Base-by-base conservation (phyloP, 2,797 vertebrate species). In the Malacoctenus gilli region DNA sequence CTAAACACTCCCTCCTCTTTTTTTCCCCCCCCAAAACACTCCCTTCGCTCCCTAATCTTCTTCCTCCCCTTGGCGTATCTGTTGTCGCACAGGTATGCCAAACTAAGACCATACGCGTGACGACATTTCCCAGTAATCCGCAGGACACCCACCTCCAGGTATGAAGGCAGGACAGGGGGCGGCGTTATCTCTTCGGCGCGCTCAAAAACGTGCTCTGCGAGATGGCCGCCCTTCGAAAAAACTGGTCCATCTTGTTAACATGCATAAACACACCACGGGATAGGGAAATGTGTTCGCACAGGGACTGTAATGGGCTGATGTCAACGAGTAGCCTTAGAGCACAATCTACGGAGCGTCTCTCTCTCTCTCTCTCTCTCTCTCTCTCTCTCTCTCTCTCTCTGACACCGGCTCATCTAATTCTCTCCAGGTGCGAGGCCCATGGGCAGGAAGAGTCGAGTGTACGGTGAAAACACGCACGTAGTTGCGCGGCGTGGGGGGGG, bases 201-300 rank as follows among this genome's bases (percentile, higher is more conserved):
- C 80, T 74, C 48, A 72, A 28, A n/a, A 59, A 44, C 66, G 65
- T 40, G 46, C 21, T 37, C 49, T 22, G 57, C 44, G 80, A 79
- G 58, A 79, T 75, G 77, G 80, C 80, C 51, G 48, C 52, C 52
- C 48, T 59, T 30, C n/a, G n/a, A n/a, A n/a, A 68, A 50, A 87
- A 89, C 83, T 40, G 55, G 83, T 87, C 68, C 28, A 54, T 75
- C 85, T 72, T 78, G 83, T 88, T 87, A 58, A 74, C 55, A 68
- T 50, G 55, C 52, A 71, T 61, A 50, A 57, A 76, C 57, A 63
- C 56, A 62, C 20, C 38, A 22, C 39, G 43, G 61, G 42, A 56
- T 21, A 19, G 28, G 48, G 4, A 4, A 20, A 59, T 49, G 37
- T 21, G 56, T 53, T 62, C 44, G 3, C 49, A 56, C 39, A 38